A percentile compares a stretch with the other conserved stretches of the same genome.
Conservation (phyloP, 2,797 vertebrate genomes). For the Carapus acus region DNA sequence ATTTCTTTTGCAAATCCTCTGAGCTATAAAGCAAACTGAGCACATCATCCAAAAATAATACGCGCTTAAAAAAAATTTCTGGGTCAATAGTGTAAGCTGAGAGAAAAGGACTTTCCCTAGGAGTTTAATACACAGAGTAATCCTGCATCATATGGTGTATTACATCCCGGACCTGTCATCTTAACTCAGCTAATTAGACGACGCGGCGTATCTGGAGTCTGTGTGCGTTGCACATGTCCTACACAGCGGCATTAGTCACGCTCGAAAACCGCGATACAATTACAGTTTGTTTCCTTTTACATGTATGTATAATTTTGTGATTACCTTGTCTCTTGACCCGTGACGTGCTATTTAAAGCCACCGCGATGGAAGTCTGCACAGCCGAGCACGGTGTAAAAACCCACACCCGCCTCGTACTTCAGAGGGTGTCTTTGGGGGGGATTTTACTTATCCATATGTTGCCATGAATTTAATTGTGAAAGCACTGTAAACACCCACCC, state of each 20-base stretch:
- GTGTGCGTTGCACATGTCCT: conserved; percentile 48
- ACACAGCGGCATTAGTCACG: conserved; percentile 48
- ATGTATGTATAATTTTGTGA: conserved; percentile 31
- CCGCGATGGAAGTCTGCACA: conserved; percentile 24
- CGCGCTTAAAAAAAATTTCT: conserved; percentile 30
- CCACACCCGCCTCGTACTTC: conserved; percentile 29
- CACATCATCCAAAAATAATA: conserved; percentile 45
- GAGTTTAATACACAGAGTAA: conserved; percentile 33
- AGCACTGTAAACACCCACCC: conserved; percentile 37
- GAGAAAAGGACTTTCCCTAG: conserved; percentile 40
- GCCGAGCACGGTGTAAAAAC: conserved; percentile 38
- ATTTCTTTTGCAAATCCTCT: conserved; percentile 8
- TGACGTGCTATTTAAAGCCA: conserved; percentile 26
- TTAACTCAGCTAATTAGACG: conserved; percentile 54
- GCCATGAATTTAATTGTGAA: conserved; percentile 37
- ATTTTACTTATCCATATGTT: conserved; percentile 19
- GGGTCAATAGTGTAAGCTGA: conserved; percentile 48
- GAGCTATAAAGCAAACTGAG: conserved; percentile 38
- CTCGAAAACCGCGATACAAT: conserved; percentile 40
- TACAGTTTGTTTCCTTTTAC: conserved; percentile 47
- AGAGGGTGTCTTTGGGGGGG: not conserved
- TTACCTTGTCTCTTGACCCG: conserved; percentile 35
- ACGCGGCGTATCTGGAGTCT: conserved; percentile 45
- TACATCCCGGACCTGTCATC: conserved; percentile 54
- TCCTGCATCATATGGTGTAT: conserved; percentile 44